Evolutionary conservation across 2,888 invertebrate genomes (phyloP), one percentile per base, ranked within the genome.

Genomic region (Aelia acuminata): DNA sequence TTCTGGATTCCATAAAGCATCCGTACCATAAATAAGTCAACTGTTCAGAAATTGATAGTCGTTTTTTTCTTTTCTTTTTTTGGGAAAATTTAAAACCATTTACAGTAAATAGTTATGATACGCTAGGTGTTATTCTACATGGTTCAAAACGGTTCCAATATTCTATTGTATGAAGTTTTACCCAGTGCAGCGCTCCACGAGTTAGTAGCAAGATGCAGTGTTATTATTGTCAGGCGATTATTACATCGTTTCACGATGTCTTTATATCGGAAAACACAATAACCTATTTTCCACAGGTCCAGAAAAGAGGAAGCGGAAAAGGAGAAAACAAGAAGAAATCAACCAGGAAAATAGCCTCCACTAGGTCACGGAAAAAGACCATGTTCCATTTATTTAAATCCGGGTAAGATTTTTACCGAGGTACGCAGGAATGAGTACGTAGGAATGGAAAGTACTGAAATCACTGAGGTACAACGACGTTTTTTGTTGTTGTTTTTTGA

Each of bases 311-410:
- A 70, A 35, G 35, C 35, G 63, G 63, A 70, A 70, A 70, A 70
- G 63, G 63, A 35, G 63, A 70, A 70, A 70, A 70, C 63, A 22
- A 35, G 63, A 70, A 70, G 63, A 70, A 70, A 70, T 70, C 31
- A 70, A 31, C 63, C 63, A 70, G 20, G 63, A 70, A 70, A 70
- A 70, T 70, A 70, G 63, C 63, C 63, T 18, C 35, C 35, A 70
- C 31, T 70, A 70, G 63, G 63, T 70, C 63, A 70, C 31, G 63
- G 35, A 20, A 35, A 70, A 70, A 35, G 35, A 35, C 31, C 63
- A 35, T 7, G 31, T 70, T 70, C 35, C 35, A 70, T 70, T 70
- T 70, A 70, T 70, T 70, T 70, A 70, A 70, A 70, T 70, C 63
- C 35, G 18, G 35, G 35, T 8, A 57, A 57, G 26, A 57, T 3